These are phyloP conservation scores for Apis mellifera DNA, from an alignment of 1,140 invertebrate genomes.

Conservation along the genomic window Amel_HAv3.1 CM009942.2:908001-908500, in stretches of 20 bases:
- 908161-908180: slow-evolving; percentile 86
- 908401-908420: slow-evolving; percentile 84
- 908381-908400: slow-evolving; percentile 79
- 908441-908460: slow-evolving; percentile 90
- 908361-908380: slow-evolving; percentile 80
- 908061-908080: slow-evolving; percentile 73
- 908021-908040: slow-evolving; percentile 76
- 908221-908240: slow-evolving; percentile 88
- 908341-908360: slow-evolving; percentile 83
- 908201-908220: slow-evolving; percentile 87
- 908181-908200: slow-evolving; percentile 87
- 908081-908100: slow-evolving; percentile 68
- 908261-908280: slow-evolving; percentile 95
- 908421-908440: slow-evolving; percentile 86
- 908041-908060: slow-evolving; percentile 76
- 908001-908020: slow-evolving; percentile 76
- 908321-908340: slow-evolving; percentile 84
- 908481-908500: slow-evolving; percentile 84
- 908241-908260: slow-evolving; percentile 96
- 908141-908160: slow-evolving; percentile 83
- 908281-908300: slow-evolving; percentile 91
- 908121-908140: slow-evolving; percentile 70
- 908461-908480: slow-evolving; percentile 83
- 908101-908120: slow-evolving; percentile 63
- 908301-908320: slow-evolving; percentile 87